phyloP scores from a whole-genome alignment of 35 echinoderm and acorn worm species.

The Apostichopus parvimensis region DNA sequence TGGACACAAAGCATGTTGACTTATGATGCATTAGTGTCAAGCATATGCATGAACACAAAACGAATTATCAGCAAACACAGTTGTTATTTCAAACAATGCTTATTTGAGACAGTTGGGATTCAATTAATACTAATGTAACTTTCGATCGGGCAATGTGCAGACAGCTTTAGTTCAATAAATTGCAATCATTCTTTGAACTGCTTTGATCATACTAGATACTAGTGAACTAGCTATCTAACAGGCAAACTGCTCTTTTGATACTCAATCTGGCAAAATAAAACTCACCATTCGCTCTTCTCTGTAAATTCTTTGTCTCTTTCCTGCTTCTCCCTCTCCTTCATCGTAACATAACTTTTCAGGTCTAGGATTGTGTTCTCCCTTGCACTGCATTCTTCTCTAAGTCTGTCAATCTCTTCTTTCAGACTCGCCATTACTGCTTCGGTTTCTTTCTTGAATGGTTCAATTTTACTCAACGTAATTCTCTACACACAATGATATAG shows the following conservation, averaged over 20 bases:
- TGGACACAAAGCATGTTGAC: neutral
- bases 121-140: too few relatives aligned
- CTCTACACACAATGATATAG: neutral
- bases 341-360: neutral
- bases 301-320: neutral
- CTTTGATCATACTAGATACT: too few relatives aligned
- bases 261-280: neutral
- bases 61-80: too few relatives aligned
- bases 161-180: too few relatives aligned
- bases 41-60: too few relatives aligned
- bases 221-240: too few relatives aligned
- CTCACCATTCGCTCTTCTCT: neutral
- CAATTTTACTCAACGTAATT: neutral
- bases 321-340: neutral
- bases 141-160: too few relatives aligned
- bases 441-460: neutral
- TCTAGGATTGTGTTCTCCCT: neutral
- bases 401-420: neutral
- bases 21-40: neutral
- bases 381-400: neutral
- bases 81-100: too few relatives aligned
- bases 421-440: neutral
- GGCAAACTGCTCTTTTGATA: neutral
- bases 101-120: too few relatives aligned
- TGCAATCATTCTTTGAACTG: too few relatives aligned